Evolutionary conservation across 2,113 vertebrate species (phyloP).

Genomic region (Pteropus alecto): DNA sequence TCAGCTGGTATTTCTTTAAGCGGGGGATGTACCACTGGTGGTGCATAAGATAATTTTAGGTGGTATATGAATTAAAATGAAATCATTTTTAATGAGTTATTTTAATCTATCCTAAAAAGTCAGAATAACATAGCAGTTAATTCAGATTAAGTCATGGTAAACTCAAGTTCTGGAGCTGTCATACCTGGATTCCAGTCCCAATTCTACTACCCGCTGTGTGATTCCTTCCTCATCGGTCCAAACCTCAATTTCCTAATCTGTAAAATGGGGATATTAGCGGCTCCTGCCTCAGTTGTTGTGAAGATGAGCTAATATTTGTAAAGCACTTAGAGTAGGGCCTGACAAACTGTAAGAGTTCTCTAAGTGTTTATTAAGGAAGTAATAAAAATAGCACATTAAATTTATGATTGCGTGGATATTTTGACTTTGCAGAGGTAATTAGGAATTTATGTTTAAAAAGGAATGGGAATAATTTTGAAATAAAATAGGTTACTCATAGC

Average conservation of each 20-base stretch:
- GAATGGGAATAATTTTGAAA: background rate
- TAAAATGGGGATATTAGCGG: background rate
- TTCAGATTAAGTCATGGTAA: background rate
- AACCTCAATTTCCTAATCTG: background rate
- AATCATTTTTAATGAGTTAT: background rate
- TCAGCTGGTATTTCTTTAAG: background rate
- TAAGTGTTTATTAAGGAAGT: background rate
- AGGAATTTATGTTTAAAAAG: background rate
- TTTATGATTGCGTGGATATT: background rate
- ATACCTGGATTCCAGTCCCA: background rate
- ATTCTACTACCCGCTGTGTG: background rate
- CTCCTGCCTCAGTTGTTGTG: background rate
- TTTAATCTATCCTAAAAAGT: background rate
- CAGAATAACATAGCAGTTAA: background rate
- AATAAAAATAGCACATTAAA: background rate
- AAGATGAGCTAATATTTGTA: background rate
- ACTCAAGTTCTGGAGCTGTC: background rate
- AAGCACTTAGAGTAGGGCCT: background rate
- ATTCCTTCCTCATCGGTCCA: background rate
- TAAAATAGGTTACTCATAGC: background rate
- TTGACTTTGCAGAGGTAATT: slow-evolving; percentile 1
- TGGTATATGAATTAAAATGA: background rate
- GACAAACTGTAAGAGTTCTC: background rate
- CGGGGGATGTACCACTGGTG: no score
- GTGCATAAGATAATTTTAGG: background rate